Conservation (phyloP, 2,797 vertebrate species). For the Sebastes vulpes region DNA sequence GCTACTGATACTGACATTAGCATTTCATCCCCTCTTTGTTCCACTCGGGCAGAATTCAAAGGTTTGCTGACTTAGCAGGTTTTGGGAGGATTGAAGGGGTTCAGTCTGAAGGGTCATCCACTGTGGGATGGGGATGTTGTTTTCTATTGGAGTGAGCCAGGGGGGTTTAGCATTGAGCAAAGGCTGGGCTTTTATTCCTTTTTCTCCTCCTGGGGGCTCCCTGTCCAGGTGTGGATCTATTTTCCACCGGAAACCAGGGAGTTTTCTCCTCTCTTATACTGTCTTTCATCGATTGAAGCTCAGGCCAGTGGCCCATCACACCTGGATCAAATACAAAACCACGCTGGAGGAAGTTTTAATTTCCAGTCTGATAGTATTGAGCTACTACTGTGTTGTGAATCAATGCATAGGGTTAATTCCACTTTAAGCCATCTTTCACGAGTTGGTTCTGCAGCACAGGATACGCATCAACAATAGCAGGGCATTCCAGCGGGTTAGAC, state of each 20-base stretch:
- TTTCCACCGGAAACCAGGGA: constrained; percentile 18
- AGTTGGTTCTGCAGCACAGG: constrained; percentile 19
- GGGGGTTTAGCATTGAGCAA: constrained; percentile 36
- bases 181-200: constrained; percentile 16
- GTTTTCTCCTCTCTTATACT: constrained; percentile 8
- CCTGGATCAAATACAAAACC: constrained; percentile 57
- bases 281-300: constrained; percentile 53
- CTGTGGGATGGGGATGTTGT: constrained; percentile 42
- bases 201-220: constrained; percentile 26
- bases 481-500: background rate
- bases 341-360: constrained; percentile 57
- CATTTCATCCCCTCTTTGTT: constrained; percentile 62
- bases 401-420: constrained; percentile 49
- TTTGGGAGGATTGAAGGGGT: constrained; percentile 64
- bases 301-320: constrained; percentile 56
- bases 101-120: constrained; percentile 58
- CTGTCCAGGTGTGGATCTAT: constrained; percentile 50
- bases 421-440: constrained; percentile 22
- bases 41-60: constrained; percentile 56
- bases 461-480: background rate
- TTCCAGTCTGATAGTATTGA: constrained; percentile 59
- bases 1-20: constrained; percentile 65
- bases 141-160: constrained; percentile 37
- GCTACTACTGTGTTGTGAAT: constrained; percentile 54
- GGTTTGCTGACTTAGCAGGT: constrained; percentile 76